phyloP scores from a whole-genome alignment of 2,888 invertebrate species.

The Plebejus melissa region DNA sequence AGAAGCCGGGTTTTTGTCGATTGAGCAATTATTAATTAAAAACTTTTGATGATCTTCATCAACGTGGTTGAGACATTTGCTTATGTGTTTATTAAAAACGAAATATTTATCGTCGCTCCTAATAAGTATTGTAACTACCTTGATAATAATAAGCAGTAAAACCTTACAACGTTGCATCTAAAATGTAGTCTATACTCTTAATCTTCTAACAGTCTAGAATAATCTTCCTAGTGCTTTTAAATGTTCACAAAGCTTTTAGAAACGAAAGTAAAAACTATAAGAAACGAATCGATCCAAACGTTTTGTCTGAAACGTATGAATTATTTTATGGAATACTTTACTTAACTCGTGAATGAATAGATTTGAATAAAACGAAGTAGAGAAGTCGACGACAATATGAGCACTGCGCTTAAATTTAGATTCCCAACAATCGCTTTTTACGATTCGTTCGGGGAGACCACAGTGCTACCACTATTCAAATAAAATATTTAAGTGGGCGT shows the following conservation, averaged over 20 bases:
- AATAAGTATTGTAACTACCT: background rate
- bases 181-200: too few relatives aligned
- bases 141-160: too few relatives aligned
- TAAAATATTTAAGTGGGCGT: constrained; percentile 41
- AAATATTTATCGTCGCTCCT: background rate
- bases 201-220: too few relatives aligned
- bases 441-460: background rate
- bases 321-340: constrained; percentile 17
- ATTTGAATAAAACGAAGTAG: constrained; percentile 4
- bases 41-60: constrained; percentile 9
- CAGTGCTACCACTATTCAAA: constrained; percentile 23
- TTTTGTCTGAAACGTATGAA: constrained; percentile 13
- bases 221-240: too few relatives aligned
- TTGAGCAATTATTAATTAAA: constrained; percentile 19
- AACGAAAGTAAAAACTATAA: background rate
- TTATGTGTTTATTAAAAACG: constrained; percentile 5
- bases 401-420: background rate
- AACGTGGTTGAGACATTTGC: background rate
- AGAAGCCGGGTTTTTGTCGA: constrained; percentile 25
- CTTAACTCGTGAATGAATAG: constrained; percentile 15
- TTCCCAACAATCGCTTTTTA: constrained; percentile 18
- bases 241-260: background rate
- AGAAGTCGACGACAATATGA: constrained; percentile 11
- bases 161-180: too few relatives aligned
- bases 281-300: background rate